Percentiles rank a stretch among this genome's conserved stretches.
Conservation (phyloP, 2,888 invertebrate genomes). For the Anticlea derivata region DNA sequence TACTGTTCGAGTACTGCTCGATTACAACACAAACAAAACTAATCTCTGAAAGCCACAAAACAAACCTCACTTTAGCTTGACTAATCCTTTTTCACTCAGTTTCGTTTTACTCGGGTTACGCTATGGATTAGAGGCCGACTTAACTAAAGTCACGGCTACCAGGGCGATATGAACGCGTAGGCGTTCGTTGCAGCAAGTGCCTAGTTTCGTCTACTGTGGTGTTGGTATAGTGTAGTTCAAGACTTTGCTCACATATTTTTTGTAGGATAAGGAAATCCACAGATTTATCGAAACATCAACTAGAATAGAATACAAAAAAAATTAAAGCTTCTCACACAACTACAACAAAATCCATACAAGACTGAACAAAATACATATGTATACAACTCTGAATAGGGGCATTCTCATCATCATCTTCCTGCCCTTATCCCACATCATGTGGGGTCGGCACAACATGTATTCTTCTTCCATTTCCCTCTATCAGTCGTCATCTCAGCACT, state of each 20-base stretch:
- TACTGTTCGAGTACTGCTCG: slow-evolving; percentile 10
- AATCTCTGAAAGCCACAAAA: slow-evolving; percentile 12
- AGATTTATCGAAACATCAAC: no score
- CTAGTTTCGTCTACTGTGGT: slow-evolving; percentile 10
- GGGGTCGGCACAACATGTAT: no score
- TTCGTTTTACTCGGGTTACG: slow-evolving; percentile 15
- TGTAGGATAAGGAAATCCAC: neutral
- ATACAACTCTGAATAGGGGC: no score
- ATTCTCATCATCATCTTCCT: no score
- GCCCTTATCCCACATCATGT: no score
- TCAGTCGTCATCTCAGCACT: no score
- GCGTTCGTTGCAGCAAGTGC: slow-evolving; percentile 16
- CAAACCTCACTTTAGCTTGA: slow-evolving; percentile 26
- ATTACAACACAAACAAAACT: slow-evolving; percentile 26
- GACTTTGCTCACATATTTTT: neutral
- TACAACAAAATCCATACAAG: no score
- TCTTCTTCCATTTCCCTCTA: no score
- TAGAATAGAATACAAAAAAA: no score
- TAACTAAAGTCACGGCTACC: slow-evolving; percentile 41
- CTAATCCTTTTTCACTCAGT: slow-evolving; percentile 15
- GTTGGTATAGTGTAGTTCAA: neutral
- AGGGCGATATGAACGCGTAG: slow-evolving; percentile 34
- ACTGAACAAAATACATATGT: no score
- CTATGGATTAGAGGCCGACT: slow-evolving; percentile 37
- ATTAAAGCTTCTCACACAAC: no score